Base-by-base conservation (phyloP, 2,888 invertebrate genomes). In the Acanthosepion pharaonis region DNA sequence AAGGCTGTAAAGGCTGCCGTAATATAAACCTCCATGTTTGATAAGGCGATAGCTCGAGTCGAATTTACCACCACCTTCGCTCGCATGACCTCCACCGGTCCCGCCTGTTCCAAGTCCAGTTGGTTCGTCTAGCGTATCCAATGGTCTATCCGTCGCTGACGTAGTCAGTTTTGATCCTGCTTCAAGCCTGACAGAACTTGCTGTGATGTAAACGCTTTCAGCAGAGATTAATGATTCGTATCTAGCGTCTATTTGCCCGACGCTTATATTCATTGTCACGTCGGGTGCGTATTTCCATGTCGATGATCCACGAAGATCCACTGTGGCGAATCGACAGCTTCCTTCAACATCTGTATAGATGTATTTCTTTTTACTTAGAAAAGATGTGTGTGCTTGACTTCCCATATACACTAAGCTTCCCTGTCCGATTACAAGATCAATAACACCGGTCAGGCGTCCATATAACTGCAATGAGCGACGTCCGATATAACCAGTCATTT, bases 71-170 rank as follows among this genome's bases (percentile, higher is more conserved):
- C 96, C 96, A 28, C 96, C 96, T 42, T 92, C 92, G 64, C 96
- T 96, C n/a, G 96, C 96, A 96, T 96, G 96, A 0, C 96, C 96
- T 55, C 95, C 96, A 4, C 96, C 96, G 78, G 96, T 96, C 23
- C 95, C 96, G 91, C 94, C 59, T 20, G 78, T 94, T 18, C 96
- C 96, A 20, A 94, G 91, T 53, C 96, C 96, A 55, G 92, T 48
- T 20, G 91, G 42, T 49, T 95, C 94, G 94, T 96, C 96, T 18
- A 96, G 94, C 15, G 95, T 95, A 92, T 96, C 96, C 42, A 94
- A 92, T 28, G 96, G 95, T 94, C 96, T 94, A 93, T 96, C 96
- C 8, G 64, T 94, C 5, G 96, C 96, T 25, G 96, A 96, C 5
- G 96, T 95, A n/a, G 96, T 96, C 53, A 96, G 78, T 15, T 49